Base-by-base conservation (phyloP, 2,888 invertebrate genomes). In the Mactromeris polynyma region DNA sequence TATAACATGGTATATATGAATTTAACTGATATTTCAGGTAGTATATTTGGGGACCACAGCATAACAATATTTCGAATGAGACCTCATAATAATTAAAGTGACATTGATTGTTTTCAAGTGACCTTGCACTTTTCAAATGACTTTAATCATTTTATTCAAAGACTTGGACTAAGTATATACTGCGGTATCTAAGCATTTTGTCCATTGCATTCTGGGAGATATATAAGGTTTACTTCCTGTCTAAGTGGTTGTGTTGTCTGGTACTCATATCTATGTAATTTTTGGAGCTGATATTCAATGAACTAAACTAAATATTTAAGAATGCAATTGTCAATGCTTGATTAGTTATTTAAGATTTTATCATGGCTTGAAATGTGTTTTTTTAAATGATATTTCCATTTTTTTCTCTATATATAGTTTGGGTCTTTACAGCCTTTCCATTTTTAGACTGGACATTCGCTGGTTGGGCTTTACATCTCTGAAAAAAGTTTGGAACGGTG, bases 381-480 rank as follows among this genome's bases (percentile, higher is more conserved):
- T n/a, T 42, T 73, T 58, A 77, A 77, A 42, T 78, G 36, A 46
- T 84, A 36, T 78, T 84, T 84, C 2, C 36, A 78, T 38, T 84
- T 84, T n/a, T 84, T 78, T 84, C 84, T 84, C 78, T 26, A 26
- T 26, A 46, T 78, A 38, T 90, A 90, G 90, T 87, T 46, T 73
- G 79, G 87, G 86, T 11, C 36, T 42, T 21, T 88, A 36, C n/a
- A 81, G 88, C 31, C 40, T 92, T 38, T 83, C 83, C 46, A 64
- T 93, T 64, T 46, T 94, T 46, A 79, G 78, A 14, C 94, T 93
- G 21, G 87, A 92, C 21, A 97, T 99, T 80, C 97, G 98, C 93
- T 98, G 98, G 0, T 97, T 99, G 83, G 98, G 98, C 85, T 97
- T 99, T 91, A 98, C 98, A 93, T 99, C 98, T 0, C 97, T 99